Conservation (phyloP, 2,797 vertebrate species). For the Anas flavirostris region DNA sequence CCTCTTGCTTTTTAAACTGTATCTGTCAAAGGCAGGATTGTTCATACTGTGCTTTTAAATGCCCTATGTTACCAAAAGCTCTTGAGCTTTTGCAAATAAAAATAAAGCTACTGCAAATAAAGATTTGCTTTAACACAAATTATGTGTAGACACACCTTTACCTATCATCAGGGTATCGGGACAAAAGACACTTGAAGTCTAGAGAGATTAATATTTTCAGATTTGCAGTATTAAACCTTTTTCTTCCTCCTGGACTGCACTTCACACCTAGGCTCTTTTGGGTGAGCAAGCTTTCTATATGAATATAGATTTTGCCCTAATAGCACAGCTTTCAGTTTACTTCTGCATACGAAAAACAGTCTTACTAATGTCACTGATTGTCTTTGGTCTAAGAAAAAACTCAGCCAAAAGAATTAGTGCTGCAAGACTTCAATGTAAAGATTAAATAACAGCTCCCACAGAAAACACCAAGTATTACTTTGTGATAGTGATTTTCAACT, state of each 20-base stretch:
- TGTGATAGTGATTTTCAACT: not conserved
- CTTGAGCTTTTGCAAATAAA: no score
- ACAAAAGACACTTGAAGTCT: not conserved
- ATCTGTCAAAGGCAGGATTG: not conserved
- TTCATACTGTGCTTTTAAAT: not conserved
- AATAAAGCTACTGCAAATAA: not conserved
- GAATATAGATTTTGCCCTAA: not conserved
- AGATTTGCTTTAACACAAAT: not conserved
- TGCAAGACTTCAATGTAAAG: not conserved
- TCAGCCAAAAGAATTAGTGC: not conserved
- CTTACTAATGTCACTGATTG: not conserved
- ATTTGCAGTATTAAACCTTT: not conserved
- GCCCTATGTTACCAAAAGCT: not conserved
- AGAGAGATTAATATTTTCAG: not conserved
- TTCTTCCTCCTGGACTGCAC: not conserved
- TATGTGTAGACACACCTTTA: not conserved
- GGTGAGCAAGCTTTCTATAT: not conserved
- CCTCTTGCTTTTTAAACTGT: not conserved
- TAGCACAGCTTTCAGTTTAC: not conserved
- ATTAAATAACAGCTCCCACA: not conserved
- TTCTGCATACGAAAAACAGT: not conserved
- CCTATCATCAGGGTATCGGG: not conserved
- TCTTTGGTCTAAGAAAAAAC: not conserved
- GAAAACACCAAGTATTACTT: not conserved
- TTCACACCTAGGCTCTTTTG: not conserved